Evolutionary conservation across 2,113 vertebrate genomes (phyloP).

Genomic region (Daubentonia madagascariensis): DNA sequence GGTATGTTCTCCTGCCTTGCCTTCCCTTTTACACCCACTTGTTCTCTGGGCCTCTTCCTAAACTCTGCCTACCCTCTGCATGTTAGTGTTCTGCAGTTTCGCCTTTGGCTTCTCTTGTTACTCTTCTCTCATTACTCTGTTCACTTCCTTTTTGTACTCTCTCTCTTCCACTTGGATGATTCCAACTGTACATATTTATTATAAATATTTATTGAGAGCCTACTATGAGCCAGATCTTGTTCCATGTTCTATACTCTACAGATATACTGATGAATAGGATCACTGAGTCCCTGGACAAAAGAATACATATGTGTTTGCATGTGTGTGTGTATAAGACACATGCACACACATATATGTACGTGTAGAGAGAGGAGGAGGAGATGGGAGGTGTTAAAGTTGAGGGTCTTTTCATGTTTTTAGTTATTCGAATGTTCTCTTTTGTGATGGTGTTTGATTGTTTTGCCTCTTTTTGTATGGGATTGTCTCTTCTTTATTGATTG

Average conservation of each 20-base stretch:
- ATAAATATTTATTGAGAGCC: neutral
- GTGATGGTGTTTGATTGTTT: neutral
- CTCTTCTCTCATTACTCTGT: neutral
- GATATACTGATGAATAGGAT: neutral
- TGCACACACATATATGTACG: neutral
- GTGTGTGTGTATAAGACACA: neutral
- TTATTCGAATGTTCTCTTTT: neutral
- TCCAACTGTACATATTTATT: neutral
- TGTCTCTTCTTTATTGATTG: neutral
- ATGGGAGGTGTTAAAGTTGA: neutral
- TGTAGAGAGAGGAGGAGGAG: neutral
- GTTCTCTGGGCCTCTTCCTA: neutral
- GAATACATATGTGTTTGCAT: neutral
- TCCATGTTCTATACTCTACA: neutral
- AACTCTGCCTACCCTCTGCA: neutral
- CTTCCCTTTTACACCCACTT: neutral
- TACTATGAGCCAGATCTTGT: neutral
- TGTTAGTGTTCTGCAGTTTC: neutral
- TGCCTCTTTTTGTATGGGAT: neutral
- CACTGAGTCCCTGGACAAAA: neutral
- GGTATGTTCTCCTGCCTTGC: neutral
- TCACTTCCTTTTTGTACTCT: neutral
- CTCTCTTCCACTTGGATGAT: neutral
- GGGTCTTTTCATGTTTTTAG: neutral
- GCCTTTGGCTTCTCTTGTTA: neutral